phyloP scores from a whole-genome alignment of 2,113 vertebrate genomes.

The Saccopteryx leptura region DNA sequence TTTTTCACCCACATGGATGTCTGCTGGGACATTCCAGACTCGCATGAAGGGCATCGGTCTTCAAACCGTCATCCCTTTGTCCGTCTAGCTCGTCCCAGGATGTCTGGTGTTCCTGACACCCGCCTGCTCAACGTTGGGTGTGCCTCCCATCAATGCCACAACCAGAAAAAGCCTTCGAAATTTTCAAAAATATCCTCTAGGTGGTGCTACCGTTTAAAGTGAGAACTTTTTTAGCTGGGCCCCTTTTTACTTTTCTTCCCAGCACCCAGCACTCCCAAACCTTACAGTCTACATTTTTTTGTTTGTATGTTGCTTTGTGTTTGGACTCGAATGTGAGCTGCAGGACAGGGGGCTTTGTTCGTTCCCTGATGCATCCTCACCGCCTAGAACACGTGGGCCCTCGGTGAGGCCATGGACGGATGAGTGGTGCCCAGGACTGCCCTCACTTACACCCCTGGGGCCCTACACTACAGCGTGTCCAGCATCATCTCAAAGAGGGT shows the following conservation, averaged over 20 bases:
- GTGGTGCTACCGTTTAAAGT: neutral
- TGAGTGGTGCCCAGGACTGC: neutral
- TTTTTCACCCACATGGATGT: neutral
- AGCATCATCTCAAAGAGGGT: neutral
- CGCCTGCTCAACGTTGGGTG: rapidly evolving
- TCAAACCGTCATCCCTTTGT: neutral
- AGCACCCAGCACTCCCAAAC: neutral
- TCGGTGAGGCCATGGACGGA: rapidly evolving
- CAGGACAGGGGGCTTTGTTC: neutral
- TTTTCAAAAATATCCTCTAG: constrained; percentile 39
- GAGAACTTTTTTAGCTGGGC: neutral
- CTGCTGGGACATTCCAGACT: neutral
- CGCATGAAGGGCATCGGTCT: neutral
- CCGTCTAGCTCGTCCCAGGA: neutral
- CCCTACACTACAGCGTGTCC: too few species aligned
- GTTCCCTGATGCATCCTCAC: neutral
- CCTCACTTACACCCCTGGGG: neutral
- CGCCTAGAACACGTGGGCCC: neutral
- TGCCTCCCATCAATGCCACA: neutral
- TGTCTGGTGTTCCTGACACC: neutral
- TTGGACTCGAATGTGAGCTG: neutral
- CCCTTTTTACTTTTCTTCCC: rapidly evolving
- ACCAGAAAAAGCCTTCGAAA: neutral
- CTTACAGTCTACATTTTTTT: neutral
- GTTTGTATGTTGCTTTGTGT: neutral